Evolutionary conservation across 2,113 vertebrate genomes (phyloP).

Genomic region (Colinus virginianus): DNA sequence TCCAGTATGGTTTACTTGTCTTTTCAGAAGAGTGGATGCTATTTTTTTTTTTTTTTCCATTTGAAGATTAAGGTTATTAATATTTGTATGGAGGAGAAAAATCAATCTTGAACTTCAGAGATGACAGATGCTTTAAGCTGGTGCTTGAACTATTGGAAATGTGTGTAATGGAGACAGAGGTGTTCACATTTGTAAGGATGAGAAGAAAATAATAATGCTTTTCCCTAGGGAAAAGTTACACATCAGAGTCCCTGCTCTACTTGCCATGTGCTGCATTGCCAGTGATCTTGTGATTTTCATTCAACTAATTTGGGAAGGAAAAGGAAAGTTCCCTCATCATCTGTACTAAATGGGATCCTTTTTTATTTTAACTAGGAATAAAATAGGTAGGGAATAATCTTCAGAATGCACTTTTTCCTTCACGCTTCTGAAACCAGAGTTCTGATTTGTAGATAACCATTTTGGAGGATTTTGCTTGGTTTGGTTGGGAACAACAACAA

Average conservation of each 20-base stretch:
- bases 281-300: neutral
- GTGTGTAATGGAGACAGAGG: neutral
- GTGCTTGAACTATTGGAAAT: neutral
- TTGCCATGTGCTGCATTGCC: neutral
- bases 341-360: neutral
- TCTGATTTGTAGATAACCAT: neutral
- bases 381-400: neutral
- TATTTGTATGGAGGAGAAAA: neutral
- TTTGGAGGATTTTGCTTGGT: fast-evolving
- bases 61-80: neutral
- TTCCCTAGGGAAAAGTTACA: neutral
- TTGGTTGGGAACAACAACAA: neutral
- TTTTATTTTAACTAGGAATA: neutral
- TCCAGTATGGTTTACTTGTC: neutral
- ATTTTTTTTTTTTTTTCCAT: neutral
- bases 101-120: neutral
- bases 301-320: neutral
- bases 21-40: neutral
- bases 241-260: neutral
- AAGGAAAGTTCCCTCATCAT: neutral
- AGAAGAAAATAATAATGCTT: neutral
- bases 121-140: neutral
- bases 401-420: neutral
- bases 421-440: neutral
- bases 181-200: neutral